Conservation (phyloP, 2,888 invertebrate genomes). For the Philhelius pedissequus region DNA sequence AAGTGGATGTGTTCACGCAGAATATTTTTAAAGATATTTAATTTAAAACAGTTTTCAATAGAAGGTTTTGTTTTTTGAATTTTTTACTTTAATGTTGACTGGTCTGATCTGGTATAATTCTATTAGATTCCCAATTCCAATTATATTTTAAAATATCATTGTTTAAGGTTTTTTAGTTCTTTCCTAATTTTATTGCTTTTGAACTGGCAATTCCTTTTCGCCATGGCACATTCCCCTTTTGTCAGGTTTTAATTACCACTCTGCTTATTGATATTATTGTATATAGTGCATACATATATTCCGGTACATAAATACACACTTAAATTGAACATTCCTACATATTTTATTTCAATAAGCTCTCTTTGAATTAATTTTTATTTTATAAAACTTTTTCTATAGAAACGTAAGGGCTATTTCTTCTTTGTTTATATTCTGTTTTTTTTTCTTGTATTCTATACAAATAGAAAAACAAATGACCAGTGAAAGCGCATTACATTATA, state of each 20-base stretch:
- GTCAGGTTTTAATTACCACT: neutral
- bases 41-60: too few relatives aligned
- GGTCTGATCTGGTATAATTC: too few relatives aligned
- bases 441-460: neutral
- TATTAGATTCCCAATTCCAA: too few relatives aligned
- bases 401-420: constrained; percentile 17
- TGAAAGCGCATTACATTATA: constrained; percentile 12
- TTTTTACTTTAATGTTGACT: too few relatives aligned
- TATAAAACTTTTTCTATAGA: neutral
- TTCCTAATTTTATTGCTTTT: too few relatives aligned
- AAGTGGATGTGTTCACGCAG: too few relatives aligned
- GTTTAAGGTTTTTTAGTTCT: too few relatives aligned
- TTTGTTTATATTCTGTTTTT: neutral
- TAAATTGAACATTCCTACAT: neutral
- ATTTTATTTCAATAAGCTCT: neutral
- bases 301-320: neutral
- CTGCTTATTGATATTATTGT: neutral
- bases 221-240: neutral
- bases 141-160: too few relatives aligned
- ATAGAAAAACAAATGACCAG: neutral
- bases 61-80: too few relatives aligned
- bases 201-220: too few relatives aligned
- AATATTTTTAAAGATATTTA: too few relatives aligned
- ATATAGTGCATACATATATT: neutral
- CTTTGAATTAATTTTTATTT: constrained; percentile 6